A percentile compares a stretch with the other conserved stretches of the same genome.
These are phyloP conservation scores for Botia kubotai DNA, from an alignment of 2,797 vertebrate species.

Conservation along the genomic window DNA sequence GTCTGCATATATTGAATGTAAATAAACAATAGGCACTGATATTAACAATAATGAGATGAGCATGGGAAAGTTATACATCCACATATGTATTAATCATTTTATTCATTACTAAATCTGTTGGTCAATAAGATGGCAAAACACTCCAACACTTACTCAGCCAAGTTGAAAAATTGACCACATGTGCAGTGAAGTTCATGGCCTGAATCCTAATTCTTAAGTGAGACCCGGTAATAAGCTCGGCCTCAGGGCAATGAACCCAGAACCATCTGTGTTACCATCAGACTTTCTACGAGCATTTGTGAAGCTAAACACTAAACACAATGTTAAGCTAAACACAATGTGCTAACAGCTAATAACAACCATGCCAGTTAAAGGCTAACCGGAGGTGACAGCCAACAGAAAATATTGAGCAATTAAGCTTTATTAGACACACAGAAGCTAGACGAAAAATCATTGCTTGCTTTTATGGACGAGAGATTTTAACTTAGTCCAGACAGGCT, in stretches of 20 bases:
- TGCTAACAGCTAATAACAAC: constrained; percentile 53
- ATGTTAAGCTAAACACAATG: constrained; percentile 36
- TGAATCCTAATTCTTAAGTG: constrained; percentile 12
- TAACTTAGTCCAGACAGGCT: not conserved
- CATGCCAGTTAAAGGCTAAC: constrained; percentile 52
- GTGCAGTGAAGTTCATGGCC: constrained; percentile 7
- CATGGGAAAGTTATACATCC: not conserved
- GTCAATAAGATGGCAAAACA: constrained; percentile 1
- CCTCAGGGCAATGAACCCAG: not conserved
- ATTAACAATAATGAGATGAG: not conserved
- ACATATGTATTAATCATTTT: not conserved
- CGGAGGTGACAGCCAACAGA: constrained; percentile 49
- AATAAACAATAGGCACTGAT: not conserved
- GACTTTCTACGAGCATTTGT: constrained; percentile 28
- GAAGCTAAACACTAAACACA: constrained; percentile 17
- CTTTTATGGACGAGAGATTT: not conserved
- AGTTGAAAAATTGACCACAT: constrained; percentile 32
- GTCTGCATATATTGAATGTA: not conserved
- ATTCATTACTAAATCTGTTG: not conserved
- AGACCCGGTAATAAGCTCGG: constrained; percentile 3
- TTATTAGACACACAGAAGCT: constrained; percentile 37
- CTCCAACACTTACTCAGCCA: not conserved
- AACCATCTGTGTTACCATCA: constrained; percentile 9
- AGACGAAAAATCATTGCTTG: not conserved
- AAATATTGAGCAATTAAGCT: constrained; percentile 56